These are phyloP conservation scores for Argyra leucocephala DNA, from an alignment of 2,888 invertebrate genomes.

Conservation along the genomic window DNA sequence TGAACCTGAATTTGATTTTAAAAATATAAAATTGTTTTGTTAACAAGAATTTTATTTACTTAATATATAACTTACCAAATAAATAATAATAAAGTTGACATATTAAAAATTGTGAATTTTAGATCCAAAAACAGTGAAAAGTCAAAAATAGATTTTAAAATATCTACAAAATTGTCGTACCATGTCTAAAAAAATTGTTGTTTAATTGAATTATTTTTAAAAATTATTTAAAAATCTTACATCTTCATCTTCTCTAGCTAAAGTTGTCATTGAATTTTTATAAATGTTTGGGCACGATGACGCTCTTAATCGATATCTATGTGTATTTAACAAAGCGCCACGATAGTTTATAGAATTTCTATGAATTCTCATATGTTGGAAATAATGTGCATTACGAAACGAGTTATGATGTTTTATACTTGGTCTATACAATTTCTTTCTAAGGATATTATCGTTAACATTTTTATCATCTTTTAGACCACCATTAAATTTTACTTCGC, in stretches of 20 bases:
- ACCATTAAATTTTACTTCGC: slow-evolving; percentile 21
- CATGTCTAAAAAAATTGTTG: slow-evolving; percentile 53
- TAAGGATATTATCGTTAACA: slow-evolving; percentile 34
- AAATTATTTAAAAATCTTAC: slow-evolving; percentile 43
- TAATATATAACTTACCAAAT: slow-evolving; percentile 90
- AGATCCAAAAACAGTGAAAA: slow-evolving; percentile 66
- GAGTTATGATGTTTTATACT: slow-evolving; percentile 39
- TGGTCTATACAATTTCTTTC: slow-evolving; percentile 34
- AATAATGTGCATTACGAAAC: slow-evolving; percentile 49
- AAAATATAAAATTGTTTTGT: background rate
- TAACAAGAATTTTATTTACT: slow-evolving; percentile 60
- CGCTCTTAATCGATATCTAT: slow-evolving; percentile 69
- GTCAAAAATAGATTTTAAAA: slow-evolving; percentile 65
- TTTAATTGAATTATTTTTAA: slow-evolving; percentile 4
- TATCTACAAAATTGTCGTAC: slow-evolving; percentile 57
- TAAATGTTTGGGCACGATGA: slow-evolving; percentile 89
- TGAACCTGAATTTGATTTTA: slow-evolving; percentile 59
- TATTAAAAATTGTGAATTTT: slow-evolving; percentile 69
- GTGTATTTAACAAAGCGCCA: slow-evolving; percentile 73
- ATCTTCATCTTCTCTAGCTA: slow-evolving; percentile 65
- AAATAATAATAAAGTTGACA: slow-evolving; percentile 81
- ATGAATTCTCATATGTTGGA: slow-evolving; percentile 59
- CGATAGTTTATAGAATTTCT: slow-evolving; percentile 77
- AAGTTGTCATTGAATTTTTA: slow-evolving; percentile 78
- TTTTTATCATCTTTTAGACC: slow-evolving; percentile 31